A percentile compares a stretch with the other conserved stretches of the same genome.
These are phyloP conservation scores for Fulmarus glacialis DNA, from an alignment of 2,113 vertebrate species.

Conservation along the genomic window DNA sequence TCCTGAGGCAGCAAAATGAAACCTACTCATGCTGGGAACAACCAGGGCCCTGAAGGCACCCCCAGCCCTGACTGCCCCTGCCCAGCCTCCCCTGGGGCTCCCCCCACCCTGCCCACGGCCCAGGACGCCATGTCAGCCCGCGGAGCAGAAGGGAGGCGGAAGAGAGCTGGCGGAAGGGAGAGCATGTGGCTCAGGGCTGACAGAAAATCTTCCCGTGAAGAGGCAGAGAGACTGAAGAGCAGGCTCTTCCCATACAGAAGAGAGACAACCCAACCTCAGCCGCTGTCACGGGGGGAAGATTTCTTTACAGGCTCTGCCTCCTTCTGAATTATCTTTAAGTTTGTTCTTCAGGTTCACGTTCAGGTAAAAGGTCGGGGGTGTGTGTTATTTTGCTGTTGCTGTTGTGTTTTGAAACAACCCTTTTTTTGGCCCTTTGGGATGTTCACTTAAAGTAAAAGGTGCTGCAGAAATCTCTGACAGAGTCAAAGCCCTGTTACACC, in stretches of 20 bases:
- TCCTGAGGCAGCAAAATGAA: background rate
- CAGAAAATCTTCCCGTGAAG: background rate
- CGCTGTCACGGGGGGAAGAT: background rate
- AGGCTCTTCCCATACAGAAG: background rate
- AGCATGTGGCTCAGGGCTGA: background rate
- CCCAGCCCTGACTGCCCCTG: background rate
- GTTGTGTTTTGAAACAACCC: background rate
- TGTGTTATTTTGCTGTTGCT: background rate
- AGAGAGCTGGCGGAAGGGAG: background rate
- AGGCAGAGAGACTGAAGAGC: background rate
- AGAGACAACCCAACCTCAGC: background rate
- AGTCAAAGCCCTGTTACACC: background rate
- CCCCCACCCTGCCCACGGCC: rapidly evolving
- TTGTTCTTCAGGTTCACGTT: background rate
- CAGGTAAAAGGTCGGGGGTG: background rate
- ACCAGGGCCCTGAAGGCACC: background rate
- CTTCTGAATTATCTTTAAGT: background rate
- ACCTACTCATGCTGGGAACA: background rate
- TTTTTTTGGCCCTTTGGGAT: background rate
- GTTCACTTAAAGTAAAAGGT: background rate
- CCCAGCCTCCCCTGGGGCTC: rapidly evolving
- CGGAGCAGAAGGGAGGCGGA: background rate
- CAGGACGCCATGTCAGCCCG: background rate
- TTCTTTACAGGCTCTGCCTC: background rate
- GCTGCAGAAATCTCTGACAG: background rate